Evolutionary conservation across 2,888 invertebrate genomes (phyloP).

Genomic region (Tupiocoris notatus): DNA sequence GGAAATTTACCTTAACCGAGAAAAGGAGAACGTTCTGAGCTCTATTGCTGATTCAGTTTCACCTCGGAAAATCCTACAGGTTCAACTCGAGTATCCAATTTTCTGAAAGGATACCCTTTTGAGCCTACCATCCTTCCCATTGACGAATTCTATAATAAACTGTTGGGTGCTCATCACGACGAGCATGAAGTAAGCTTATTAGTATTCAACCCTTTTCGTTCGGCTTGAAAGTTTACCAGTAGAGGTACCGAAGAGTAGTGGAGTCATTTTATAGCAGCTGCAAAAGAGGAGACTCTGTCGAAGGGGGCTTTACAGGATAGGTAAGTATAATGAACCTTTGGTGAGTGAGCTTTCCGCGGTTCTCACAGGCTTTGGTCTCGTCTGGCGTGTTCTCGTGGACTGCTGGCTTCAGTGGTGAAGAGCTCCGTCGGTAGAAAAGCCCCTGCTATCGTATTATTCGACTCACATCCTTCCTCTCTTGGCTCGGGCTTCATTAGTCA

Average conservation of each 20-base stretch:
- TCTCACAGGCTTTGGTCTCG: too few relatives aligned
- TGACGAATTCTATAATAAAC: constrained; percentile 33
- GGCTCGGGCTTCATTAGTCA: constrained; percentile 36
- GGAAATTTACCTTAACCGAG: background rate
- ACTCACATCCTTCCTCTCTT: constrained; percentile 26
- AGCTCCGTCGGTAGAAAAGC: constrained; percentile 18
- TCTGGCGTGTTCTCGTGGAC: too few relatives aligned
- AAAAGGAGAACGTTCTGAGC: background rate
- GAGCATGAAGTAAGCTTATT: constrained; percentile 30
- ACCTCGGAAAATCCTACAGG: background rate
- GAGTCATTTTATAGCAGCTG: constrained; percentile 22
- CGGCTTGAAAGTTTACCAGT: constrained; percentile 30
- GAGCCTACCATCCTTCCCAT: constrained; percentile 1
- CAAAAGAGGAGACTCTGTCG: constrained; percentile 11
- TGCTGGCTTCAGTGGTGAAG: background rate
- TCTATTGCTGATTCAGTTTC: background rate
- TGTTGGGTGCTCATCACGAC: constrained; percentile 15
- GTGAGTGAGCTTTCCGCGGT: background rate
- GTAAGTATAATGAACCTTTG: constrained; percentile 32
- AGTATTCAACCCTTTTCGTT: constrained; percentile 31
- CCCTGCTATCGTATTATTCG: constrained; percentile 22
- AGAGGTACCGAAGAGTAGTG: constrained; percentile 1
- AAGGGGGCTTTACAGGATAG: constrained; percentile 12
- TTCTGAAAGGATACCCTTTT: background rate
- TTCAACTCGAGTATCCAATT: background rate